These are phyloP conservation scores for Macrobrachium nipponense DNA, from an alignment of 1,140 invertebrate genomes.

Conservation along the genomic window DNA sequence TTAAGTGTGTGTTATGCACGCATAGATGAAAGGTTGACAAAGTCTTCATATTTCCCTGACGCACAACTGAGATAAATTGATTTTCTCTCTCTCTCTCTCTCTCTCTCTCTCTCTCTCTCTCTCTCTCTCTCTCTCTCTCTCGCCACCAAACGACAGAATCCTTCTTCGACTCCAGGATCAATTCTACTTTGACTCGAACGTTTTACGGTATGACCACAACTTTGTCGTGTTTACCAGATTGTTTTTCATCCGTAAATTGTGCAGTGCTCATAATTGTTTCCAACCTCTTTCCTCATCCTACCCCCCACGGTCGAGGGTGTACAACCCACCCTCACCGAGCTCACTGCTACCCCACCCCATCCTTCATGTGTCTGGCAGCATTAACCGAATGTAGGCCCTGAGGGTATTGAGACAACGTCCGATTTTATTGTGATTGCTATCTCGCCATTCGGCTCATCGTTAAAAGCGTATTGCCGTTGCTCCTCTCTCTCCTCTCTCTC, in stretches of 20 bases:
- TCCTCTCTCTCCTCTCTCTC: not conserved
- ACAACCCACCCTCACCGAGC: too few relatives aligned
- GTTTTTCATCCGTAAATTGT: not conserved
- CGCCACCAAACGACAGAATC: too few relatives aligned
- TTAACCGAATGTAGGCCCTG: too few relatives aligned
- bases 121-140: slow-evolving; percentile 24
- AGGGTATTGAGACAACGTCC: not conserved
- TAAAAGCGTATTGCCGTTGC: not conserved
- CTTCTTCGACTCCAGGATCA: not conserved
- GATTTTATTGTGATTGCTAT: too few relatives aligned
- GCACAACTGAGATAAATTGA: too few relatives aligned
- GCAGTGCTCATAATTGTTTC: not conserved
- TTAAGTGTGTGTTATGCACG: not conserved
- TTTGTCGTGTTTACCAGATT: too few relatives aligned
- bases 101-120: slow-evolving; percentile 34
- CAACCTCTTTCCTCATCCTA: not conserved
- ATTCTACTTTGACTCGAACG: not conserved
- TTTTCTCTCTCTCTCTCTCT: slow-evolving; percentile 26
- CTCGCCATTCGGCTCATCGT: not conserved
- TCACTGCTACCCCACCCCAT: too few relatives aligned
- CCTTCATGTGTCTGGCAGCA: too few relatives aligned
- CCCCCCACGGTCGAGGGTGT: too few relatives aligned
- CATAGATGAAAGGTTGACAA: not conserved
- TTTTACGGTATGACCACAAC: too few relatives aligned
- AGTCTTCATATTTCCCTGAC: too few relatives aligned